Evolutionary conservation across 2,888 invertebrate species (phyloP).

Genomic region (Gandaritis pyraliata): DNA sequence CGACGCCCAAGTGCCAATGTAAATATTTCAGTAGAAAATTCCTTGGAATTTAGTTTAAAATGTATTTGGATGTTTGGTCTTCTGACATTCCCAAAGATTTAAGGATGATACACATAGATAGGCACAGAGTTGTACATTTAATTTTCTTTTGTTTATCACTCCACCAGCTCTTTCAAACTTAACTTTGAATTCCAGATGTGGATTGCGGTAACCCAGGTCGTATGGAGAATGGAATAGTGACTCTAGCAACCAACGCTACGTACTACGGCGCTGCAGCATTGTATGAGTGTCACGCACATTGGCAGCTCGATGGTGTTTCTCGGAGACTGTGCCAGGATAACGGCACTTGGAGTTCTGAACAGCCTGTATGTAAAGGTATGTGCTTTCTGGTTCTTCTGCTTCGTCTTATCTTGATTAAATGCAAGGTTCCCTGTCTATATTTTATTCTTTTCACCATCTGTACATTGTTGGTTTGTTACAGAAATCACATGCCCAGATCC

Average conservation of each 20-base stretch:
- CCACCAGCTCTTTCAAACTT: background rate
- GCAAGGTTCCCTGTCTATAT: no score
- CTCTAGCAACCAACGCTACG: slow-evolving; percentile 93
- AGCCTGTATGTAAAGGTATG: slow-evolving; percentile 91
- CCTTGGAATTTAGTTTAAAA: no score
- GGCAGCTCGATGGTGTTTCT: slow-evolving; percentile 92
- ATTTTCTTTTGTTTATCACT: no score
- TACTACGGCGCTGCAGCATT: slow-evolving; percentile 94
- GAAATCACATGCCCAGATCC: slow-evolving; percentile 93
- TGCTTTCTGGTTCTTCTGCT: no score
- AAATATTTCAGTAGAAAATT: no score
- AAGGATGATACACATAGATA: no score
- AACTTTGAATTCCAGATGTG: slow-evolving; percentile 85
- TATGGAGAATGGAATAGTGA: slow-evolving; percentile 89
- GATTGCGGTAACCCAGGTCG: slow-evolving; percentile 92
- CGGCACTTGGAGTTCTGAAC: slow-evolving; percentile 94
- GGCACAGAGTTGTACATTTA: no score
- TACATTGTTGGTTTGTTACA: slow-evolving; percentile 46
- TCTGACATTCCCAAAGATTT: no score
- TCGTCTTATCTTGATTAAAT: no score
- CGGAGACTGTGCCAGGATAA: slow-evolving; percentile 93
- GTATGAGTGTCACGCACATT: slow-evolving; percentile 93
- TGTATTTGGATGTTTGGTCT: no score
- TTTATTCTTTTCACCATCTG: no score
- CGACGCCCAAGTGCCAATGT: slow-evolving; percentile 93